Conservation (phyloP, 2,888 invertebrate genomes). For the Leptopilina myrica region DNA sequence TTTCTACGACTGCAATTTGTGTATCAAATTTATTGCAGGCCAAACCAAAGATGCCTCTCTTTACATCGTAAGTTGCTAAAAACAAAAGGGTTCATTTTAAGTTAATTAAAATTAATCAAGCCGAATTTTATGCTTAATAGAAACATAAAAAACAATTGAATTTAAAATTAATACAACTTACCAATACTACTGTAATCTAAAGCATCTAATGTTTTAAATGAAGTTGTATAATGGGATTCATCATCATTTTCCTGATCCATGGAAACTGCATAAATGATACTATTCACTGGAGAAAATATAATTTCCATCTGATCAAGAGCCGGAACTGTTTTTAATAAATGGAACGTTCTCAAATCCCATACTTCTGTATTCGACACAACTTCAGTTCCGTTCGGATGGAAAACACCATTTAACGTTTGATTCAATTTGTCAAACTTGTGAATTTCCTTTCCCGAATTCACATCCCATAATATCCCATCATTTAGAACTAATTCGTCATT, state of each 20-base stretch:
- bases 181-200: conserved; percentile 96
- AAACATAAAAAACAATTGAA: background rate
- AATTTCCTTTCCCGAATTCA: conserved; percentile 90
- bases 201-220: conserved; percentile 96
- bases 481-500: conserved; percentile 93
- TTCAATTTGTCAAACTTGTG: conserved; percentile 99
- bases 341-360: conserved; percentile 97
- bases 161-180: conserved; percentile 71
- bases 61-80: conserved; percentile 94
- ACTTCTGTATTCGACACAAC: conserved; percentile 99
- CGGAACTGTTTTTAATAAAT: conserved; percentile 94
- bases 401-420: conserved; percentile 95
- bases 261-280: conserved; percentile 92
- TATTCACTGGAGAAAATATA: conserved; percentile 91
- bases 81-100: conserved; percentile 50
- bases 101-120: background rate
- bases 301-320: conserved; percentile 94
- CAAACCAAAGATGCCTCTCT: conserved; percentile 91
- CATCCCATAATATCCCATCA: conserved; percentile 98
- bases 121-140: background rate
- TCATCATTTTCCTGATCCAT: conserved; percentile 86
- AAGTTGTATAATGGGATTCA: conserved; percentile 89
- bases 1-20: conserved; percentile 94
- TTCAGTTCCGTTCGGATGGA: conserved; percentile 97
- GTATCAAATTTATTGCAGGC: conserved; percentile 90